Conservation (phyloP, 2,888 invertebrate genomes). For the Synergus itoensis region DNA sequence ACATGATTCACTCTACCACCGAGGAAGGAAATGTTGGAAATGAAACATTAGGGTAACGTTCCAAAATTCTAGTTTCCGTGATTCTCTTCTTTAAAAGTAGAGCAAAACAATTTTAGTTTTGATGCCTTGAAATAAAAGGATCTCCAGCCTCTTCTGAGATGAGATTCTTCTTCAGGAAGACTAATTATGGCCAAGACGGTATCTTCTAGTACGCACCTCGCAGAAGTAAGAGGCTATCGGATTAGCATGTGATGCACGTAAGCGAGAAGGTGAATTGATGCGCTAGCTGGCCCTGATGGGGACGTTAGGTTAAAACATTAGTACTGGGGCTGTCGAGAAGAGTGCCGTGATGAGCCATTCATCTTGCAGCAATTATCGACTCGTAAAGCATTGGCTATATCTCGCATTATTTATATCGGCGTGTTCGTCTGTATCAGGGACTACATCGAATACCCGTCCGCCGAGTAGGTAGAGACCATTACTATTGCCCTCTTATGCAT, state of each 20-base stretch:
- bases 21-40: constrained; percentile 43
- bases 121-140: background rate
- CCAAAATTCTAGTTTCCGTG: background rate
- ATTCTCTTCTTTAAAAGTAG: background rate
- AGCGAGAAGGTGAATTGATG: constrained; percentile 56
- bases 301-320: constrained; percentile 50
- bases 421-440: constrained; percentile 19
- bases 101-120: too few species aligned
- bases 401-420: constrained; percentile 57
- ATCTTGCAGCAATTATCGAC: constrained; percentile 63
- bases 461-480: constrained; percentile 27
- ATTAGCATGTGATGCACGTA: constrained; percentile 59
- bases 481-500: constrained; percentile 1
- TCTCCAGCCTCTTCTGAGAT: background rate
- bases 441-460: constrained; percentile 22
- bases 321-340: constrained; percentile 42
- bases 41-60: background rate
- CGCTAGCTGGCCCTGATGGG: constrained; percentile 43
- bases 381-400: constrained; percentile 62
- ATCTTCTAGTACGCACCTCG: constrained; percentile 30
- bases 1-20: constrained; percentile 45
- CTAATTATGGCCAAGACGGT: constrained; percentile 53
- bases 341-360: constrained; percentile 51
- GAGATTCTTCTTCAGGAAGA: constrained; percentile 40
- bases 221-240: constrained; percentile 18